phyloP scores from a whole-genome alignment of 2,797 vertebrate genomes.

The Cercopithecus mitis region DNA sequence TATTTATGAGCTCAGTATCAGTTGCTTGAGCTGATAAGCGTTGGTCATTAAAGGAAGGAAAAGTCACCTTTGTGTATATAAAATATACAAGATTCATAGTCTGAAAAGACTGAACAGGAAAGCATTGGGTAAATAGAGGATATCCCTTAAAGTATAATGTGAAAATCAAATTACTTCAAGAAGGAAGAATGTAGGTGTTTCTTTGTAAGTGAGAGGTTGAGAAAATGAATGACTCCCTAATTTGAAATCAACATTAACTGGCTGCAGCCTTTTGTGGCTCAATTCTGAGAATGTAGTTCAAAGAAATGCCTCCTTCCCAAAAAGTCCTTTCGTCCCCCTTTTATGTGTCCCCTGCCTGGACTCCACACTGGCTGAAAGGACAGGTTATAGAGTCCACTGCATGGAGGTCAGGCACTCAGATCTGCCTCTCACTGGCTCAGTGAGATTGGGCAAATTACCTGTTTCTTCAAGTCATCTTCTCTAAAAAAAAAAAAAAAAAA shows the following conservation, averaged over 20 bases:
- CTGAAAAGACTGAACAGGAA: slow-evolving; percentile 86
- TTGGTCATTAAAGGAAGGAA: slow-evolving; percentile 87
- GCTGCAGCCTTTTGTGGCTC: slow-evolving; percentile 28
- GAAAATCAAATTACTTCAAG: slow-evolving; percentile 83
- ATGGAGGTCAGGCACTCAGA: background rate
- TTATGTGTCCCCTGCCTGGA: background rate
- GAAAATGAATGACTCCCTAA: slow-evolving; percentile 60
- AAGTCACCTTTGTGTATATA: slow-evolving; percentile 88
- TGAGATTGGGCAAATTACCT: background rate
- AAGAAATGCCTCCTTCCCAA: background rate
- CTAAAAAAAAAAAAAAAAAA: no score
- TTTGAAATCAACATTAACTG: slow-evolving; percentile 56
- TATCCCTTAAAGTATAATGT: slow-evolving; percentile 86
- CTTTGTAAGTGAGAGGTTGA: slow-evolving; percentile 68
- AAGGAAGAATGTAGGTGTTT: slow-evolving; percentile 76
- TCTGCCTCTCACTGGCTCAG: background rate
- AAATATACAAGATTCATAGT: slow-evolving; percentile 85
- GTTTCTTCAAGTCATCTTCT: background rate
- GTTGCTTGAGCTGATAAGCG: slow-evolving; percentile 85
- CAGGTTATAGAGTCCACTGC: background rate
- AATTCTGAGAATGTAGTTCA: background rate
- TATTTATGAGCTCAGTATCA: slow-evolving; percentile 87
- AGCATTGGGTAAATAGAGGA: slow-evolving; percentile 89
- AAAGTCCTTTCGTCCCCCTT: background rate
- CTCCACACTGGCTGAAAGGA: background rate